These are phyloP conservation scores for Fregata magnificens DNA, from an alignment of 2,113 vertebrate genomes.

Conservation along the genomic window DNA sequence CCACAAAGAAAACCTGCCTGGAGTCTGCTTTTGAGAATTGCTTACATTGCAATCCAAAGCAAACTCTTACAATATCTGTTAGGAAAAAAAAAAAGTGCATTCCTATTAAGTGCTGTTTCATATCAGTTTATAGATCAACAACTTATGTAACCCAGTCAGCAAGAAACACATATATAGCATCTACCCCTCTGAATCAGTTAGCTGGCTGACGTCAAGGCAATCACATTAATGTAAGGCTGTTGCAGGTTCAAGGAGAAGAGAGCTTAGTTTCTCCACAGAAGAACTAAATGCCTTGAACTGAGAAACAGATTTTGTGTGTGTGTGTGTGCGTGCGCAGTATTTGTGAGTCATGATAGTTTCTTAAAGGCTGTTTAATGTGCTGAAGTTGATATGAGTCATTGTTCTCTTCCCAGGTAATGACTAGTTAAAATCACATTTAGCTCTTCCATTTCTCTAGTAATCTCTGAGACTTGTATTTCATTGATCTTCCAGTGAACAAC, in stretches of 20 bases:
- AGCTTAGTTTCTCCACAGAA: background rate
- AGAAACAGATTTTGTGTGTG: background rate
- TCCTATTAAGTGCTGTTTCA: background rate
- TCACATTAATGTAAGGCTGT: background rate
- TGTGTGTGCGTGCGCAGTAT: background rate
- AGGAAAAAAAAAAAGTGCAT: background rate
- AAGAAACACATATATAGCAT: background rate
- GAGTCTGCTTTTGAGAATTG: background rate
- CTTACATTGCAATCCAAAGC: background rate
- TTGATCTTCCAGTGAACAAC: constrained; percentile 34
- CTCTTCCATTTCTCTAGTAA: constrained; percentile 10
- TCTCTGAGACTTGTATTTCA: constrained; percentile 20
- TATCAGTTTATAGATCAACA: background rate
- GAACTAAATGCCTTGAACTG: background rate
- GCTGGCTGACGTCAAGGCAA: background rate
- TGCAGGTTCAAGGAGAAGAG: background rate
- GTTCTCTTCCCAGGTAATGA: constrained; percentile 54
- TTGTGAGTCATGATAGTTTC: background rate
- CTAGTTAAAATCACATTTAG: constrained; percentile 48
- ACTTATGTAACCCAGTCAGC: background rate
- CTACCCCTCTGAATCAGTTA: background rate
- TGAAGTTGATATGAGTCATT: constrained; percentile 26
- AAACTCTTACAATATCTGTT: background rate
- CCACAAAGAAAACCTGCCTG: background rate
- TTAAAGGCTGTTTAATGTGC: constrained; percentile 27